A percentile compares a stretch with the other conserved stretches of the same genome.
phyloP scores from a whole-genome alignment of 2,888 invertebrate species.

The Liposcelis brunnea region DNA sequence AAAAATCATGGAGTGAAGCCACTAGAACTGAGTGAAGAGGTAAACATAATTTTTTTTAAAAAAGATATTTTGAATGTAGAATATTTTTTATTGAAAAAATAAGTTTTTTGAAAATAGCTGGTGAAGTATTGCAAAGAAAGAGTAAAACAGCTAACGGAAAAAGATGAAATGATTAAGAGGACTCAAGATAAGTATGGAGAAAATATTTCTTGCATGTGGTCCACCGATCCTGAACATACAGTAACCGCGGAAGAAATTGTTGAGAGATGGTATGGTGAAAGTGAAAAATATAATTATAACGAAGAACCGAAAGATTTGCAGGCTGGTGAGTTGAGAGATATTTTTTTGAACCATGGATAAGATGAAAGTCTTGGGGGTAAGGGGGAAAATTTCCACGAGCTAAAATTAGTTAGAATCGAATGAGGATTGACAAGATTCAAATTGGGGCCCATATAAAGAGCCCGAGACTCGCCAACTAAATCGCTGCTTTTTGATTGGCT shows the following conservation, averaged over 20 bases:
- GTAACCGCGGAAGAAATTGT: conserved; percentile 50
- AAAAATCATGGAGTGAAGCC: conserved; percentile 37
- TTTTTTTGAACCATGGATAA: too few species aligned
- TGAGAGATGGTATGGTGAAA: conserved; percentile 61
- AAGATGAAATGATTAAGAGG: conserved; percentile 45
- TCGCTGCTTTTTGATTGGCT: too few species aligned
- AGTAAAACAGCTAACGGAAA: conserved; percentile 48
- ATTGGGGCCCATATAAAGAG: too few species aligned
- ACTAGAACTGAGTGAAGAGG: conserved; percentile 32
- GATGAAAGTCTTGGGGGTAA: too few species aligned
- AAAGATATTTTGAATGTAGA: background rate
- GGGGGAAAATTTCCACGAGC: too few species aligned
- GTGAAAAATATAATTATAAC: conserved; percentile 38
- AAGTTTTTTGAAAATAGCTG: conserved; percentile 23
- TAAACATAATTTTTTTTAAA: conserved; percentile 20
- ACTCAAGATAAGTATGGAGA: conserved; percentile 46
- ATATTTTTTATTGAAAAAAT: background rate
- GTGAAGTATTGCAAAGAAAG: conserved; percentile 48
- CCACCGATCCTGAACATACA: conserved; percentile 43
- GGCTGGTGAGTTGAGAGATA: conserved; percentile 17
- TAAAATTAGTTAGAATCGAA: too few species aligned
- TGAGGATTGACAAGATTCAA: background rate
- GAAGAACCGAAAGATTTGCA: conserved; percentile 18
- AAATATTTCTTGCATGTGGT: conserved; percentile 53
- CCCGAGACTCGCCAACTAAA: too few species aligned